A percentile compares a stretch with the other conserved stretches of the same genome.
These are phyloP conservation scores for Nibea albiflora DNA, from an alignment of 2,113 vertebrate species.

Conservation along the genomic window DNA sequence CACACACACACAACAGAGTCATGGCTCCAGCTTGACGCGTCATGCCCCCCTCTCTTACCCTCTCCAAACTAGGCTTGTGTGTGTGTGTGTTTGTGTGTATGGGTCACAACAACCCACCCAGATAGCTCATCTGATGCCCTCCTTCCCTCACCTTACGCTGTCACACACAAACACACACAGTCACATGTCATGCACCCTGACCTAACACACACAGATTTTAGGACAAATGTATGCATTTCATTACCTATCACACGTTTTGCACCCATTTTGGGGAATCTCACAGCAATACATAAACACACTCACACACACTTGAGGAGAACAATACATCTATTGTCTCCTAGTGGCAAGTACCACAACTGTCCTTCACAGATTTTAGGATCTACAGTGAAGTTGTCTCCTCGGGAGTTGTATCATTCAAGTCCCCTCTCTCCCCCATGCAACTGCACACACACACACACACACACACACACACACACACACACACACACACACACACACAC, in stretches of 20 bases:
- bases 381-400: constrained; percentile 41
- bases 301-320: constrained; percentile 22
- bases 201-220: background rate
- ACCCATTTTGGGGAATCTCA: constrained; percentile 21
- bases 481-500: constrained; percentile 18
- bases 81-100: constrained; percentile 52
- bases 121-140: constrained; percentile 60
- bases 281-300: background rate
- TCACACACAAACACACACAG: constrained; percentile 40
- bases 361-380: constrained; percentile 30
- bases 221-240: background rate
- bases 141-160: constrained; percentile 43
- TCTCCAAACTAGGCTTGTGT: constrained; percentile 54
- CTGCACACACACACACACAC: constrained; percentile 21
- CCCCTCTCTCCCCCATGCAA: background rate
- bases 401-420: constrained; percentile 40
- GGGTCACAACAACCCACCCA: constrained; percentile 56
- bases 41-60: constrained; percentile 71
- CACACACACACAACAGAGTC: constrained; percentile 70
- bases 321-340: constrained; percentile 36
- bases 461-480: constrained; percentile 37
- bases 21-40: constrained; percentile 85
- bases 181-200: constrained; percentile 42
- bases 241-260: background rate
- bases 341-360: constrained; percentile 46